A percentile compares a stretch with the other conserved stretches of the same genome.
Conservation (phyloP, 2,888 invertebrate species). For the Bombylius discolor region DNA sequence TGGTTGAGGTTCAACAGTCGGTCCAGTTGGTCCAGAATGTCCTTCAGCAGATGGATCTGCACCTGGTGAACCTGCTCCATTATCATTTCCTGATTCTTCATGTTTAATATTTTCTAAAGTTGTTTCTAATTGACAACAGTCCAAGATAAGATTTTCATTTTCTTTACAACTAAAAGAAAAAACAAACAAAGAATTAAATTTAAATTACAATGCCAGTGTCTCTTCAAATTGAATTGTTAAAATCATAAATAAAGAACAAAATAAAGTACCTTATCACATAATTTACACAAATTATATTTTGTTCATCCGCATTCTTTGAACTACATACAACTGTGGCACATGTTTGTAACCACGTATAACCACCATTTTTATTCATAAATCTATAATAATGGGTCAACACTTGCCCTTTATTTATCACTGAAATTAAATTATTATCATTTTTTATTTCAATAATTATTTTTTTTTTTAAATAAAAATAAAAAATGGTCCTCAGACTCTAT, state of each 20-base stretch:
- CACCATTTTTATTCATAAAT: conserved; percentile 90
- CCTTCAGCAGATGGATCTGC: conserved; percentile 51
- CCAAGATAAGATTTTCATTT: conserved; percentile 82
- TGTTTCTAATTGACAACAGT: conserved; percentile 84
- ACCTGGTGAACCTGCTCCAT: conserved; percentile 79
- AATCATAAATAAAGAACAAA: background rate
- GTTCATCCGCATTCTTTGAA: conserved; percentile 90
- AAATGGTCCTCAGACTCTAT: background rate
- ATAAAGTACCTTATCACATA: conserved; percentile 77
- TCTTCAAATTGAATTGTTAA: too few species aligned
- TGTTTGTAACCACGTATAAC: conserved; percentile 93
- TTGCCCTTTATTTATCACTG: conserved; percentile 94
- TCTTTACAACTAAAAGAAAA: conserved; percentile 40
- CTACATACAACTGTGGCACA: conserved; percentile 94
- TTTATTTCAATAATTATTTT: background rate
- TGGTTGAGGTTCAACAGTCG: conserved; percentile 32
- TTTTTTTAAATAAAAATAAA: conserved; percentile 11
- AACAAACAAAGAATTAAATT: background rate
- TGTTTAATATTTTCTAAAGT: conserved; percentile 64
- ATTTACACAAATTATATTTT: conserved; percentile 94
- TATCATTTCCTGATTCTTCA: conserved; percentile 61
- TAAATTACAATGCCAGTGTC: too few species aligned
- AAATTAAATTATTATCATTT: conserved; percentile 19
- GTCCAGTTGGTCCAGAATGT: conserved; percentile 30
- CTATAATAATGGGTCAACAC: conserved; percentile 92